Conservation (phyloP, 2,797 vertebrate genomes). For the Calcarius lapponicus region DNA sequence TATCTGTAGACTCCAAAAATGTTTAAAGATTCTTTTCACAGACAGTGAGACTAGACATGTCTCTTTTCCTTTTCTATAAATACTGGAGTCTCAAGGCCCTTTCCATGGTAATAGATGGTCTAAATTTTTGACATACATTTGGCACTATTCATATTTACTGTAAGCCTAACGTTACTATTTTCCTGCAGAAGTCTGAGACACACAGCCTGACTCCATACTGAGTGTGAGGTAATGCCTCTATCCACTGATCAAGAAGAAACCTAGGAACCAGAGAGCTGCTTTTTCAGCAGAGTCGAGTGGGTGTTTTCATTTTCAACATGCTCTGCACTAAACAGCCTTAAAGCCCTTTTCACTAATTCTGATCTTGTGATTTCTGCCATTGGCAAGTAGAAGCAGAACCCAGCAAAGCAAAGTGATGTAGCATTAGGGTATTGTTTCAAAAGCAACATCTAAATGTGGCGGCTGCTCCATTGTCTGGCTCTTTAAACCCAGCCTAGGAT, state of each 20-base stretch:
- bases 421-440: slow-evolving; percentile 62
- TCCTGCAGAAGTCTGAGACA: not conserved
- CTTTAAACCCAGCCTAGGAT: slow-evolving; percentile 55
- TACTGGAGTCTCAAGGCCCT: not conserved
- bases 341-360: slow-evolving; percentile 40
- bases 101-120: not conserved
- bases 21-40: not conserved
- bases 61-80: not conserved
- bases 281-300: slow-evolving; percentile 47
- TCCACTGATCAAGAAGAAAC: slow-evolving; percentile 7
- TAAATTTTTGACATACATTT: not conserved
- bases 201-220: not conserved
- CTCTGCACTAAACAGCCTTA: slow-evolving; percentile 38
- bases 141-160: not conserved
- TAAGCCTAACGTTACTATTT: not conserved
- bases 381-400: slow-evolving; percentile 39
- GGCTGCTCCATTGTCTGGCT: slow-evolving; percentile 47
- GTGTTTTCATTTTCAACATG: slow-evolving; percentile 56
- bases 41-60: not conserved
- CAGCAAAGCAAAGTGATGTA: slow-evolving; percentile 58
- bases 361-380: slow-evolving; percentile 59
- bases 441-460: slow-evolving; percentile 62
- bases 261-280: slow-evolving; percentile 10
- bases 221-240: slow-evolving; percentile 4
- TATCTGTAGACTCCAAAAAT: not conserved